These are phyloP conservation scores for Misgurnus anguillicaudatus DNA, from an alignment of 2,113 vertebrate genomes.

Conservation along the genomic window DNA sequence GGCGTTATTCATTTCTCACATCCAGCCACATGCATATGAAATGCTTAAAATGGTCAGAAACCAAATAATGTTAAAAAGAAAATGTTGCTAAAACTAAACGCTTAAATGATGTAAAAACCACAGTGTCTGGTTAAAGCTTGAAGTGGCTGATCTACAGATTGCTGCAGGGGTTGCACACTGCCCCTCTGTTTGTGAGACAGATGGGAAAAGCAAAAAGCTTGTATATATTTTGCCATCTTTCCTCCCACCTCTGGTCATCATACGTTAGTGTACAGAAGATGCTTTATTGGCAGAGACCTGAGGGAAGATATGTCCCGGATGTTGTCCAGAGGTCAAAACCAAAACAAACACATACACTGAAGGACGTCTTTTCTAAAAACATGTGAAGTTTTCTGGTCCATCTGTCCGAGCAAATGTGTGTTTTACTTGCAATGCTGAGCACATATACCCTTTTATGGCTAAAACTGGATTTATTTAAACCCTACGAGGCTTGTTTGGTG, in stretches of 20 bases:
- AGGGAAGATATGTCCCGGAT: neutral
- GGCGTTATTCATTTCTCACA: too few species aligned
- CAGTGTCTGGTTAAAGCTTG: conserved; percentile 11
- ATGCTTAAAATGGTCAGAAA: too few species aligned
- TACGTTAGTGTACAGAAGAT: conserved; percentile 28
- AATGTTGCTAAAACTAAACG: too few species aligned
- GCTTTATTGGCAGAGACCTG: conserved; percentile 31
- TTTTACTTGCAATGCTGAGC: too few species aligned
- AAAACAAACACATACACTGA: conserved; percentile 12
- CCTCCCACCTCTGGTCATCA: conserved; percentile 19
- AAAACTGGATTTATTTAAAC: too few species aligned
- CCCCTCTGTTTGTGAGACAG: conserved; percentile 48
- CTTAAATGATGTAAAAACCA: neutral
- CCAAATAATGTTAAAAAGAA: too few species aligned
- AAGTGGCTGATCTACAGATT: conserved; percentile 21
- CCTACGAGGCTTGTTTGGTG: too few species aligned
- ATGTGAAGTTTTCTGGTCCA: neutral
- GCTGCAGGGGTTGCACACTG: conserved; percentile 36
- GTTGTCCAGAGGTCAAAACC: conserved; percentile 7
- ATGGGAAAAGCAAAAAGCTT: conserved; percentile 34
- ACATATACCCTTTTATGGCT: too few species aligned
- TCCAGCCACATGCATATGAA: too few species aligned
- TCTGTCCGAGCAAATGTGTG: neutral
- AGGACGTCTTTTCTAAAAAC: neutral
- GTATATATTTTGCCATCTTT: conserved; percentile 30